Conservation (phyloP, 2,888 invertebrate genomes). For the Morpho deidamia region DNA sequence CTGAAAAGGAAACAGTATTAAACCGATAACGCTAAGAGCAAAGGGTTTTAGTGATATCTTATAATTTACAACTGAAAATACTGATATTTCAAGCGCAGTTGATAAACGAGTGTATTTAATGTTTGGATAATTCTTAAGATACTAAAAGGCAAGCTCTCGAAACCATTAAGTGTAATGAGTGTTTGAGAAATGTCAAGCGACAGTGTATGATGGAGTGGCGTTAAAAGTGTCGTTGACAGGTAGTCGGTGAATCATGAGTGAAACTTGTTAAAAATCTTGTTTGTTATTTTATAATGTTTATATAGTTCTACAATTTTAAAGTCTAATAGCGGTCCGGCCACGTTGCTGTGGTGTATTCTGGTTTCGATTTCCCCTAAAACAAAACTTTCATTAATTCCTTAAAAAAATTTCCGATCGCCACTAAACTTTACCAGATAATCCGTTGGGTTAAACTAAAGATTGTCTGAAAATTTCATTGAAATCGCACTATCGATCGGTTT, state of each 20-base stretch:
- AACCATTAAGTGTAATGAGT: constrained; percentile 66
- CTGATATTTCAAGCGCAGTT: constrained; percentile 9
- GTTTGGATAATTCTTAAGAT: constrained; percentile 24
- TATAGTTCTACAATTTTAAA: not conserved
- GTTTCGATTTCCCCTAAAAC: too few species aligned
- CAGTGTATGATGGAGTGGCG: constrained; percentile 59
- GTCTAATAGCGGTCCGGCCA: too few species aligned
- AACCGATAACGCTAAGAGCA: constrained; percentile 36
- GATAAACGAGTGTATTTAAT: constrained; percentile 19
- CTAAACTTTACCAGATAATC: too few species aligned
- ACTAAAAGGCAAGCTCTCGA: constrained; percentile 40
- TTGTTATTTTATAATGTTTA: constrained; percentile 13
- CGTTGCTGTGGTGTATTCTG: too few species aligned
- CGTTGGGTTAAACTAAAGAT: too few species aligned
- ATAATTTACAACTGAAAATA: constrained; percentile 13
- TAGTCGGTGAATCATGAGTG: constrained; percentile 57
- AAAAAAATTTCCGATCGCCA: too few species aligned
- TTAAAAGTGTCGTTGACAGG: constrained; percentile 62
- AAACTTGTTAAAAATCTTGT: constrained; percentile 15
- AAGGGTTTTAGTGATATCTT: constrained; percentile 15
- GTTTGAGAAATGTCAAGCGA: constrained; percentile 55
- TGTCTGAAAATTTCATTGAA: too few species aligned
- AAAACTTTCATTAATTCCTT: too few species aligned
- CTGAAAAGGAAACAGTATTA: constrained; percentile 20
- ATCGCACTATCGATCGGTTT: too few species aligned